Conservation (phyloP, 2,888 invertebrate species). For the Drosophila putrida region DNA sequence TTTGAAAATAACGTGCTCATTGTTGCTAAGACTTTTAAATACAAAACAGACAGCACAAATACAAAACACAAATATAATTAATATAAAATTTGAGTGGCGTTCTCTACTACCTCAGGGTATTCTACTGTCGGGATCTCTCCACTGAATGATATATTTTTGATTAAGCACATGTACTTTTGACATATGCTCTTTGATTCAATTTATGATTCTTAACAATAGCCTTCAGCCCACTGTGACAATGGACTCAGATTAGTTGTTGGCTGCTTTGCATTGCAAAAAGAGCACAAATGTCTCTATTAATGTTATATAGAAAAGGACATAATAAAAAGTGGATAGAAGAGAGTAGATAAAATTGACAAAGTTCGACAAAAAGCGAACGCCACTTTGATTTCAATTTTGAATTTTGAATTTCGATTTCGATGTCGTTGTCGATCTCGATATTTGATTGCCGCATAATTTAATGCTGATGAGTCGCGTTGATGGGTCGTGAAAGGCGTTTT, state of each 20-base stretch:
- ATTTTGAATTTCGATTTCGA: slow-evolving; percentile 9
- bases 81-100: no score
- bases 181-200: background rate
- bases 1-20: no score
- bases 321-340: background rate
- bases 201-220: background rate
- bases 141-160: no score
- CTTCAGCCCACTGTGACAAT: slow-evolving; percentile 30
- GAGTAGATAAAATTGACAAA: background rate
- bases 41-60: no score
- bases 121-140: no score
- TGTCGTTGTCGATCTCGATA: slow-evolving; percentile 37
- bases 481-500: slow-evolving; percentile 75
- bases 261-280: slow-evolving; percentile 35
- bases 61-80: no score
- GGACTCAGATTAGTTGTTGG: slow-evolving; percentile 8
- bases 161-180: no score
- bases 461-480: slow-evolving; percentile 69
- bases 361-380: no score
- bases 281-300: slow-evolving; percentile 63
- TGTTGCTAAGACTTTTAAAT: no score
- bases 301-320: slow-evolving; percentile 15
- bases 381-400: background rate
- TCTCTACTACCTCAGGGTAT: no score
- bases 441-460: slow-evolving; percentile 73